Percentiles rank a stretch among this genome's conserved stretches.
phyloP scores from a whole-genome alignment of 2,797 vertebrate genomes.

The Tauraco hartlaubi region DNA sequence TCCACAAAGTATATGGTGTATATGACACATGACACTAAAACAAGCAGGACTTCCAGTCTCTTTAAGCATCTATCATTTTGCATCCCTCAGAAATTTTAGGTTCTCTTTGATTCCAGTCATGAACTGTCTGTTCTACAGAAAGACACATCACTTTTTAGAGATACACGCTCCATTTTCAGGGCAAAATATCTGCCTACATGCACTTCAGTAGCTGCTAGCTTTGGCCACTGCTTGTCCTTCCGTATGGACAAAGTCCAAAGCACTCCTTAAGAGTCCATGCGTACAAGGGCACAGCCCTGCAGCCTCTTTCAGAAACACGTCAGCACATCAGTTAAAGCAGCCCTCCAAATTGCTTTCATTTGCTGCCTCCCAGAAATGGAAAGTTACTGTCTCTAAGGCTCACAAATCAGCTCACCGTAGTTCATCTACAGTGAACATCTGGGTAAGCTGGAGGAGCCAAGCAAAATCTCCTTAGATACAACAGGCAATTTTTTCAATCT shows the following conservation, averaged over 20 bases:
- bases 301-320: neutral
- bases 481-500: neutral
- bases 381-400: neutral
- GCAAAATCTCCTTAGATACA: neutral
- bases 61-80: neutral
- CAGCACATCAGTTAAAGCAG: neutral
- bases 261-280: neutral
- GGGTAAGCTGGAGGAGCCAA: neutral
- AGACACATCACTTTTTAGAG: neutral
- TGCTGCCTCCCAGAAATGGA: neutral
- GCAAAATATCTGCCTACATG: fast-evolving
- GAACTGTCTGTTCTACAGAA: neutral
- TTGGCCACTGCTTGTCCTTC: neutral
- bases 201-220: neutral
- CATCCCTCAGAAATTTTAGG: neutral
- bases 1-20: neutral
- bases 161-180: neutral
- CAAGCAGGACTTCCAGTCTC: neutral
- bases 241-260: fast-evolving
- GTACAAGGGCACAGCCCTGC: neutral
- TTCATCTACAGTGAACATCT: neutral
- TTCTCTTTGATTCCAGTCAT: neutral
- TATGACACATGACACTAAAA: neutral
- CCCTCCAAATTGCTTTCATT: neutral
- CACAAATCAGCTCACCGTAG: neutral